phyloP scores from a whole-genome alignment of 2,113 vertebrate genomes.

The Eira barbara region DNA sequence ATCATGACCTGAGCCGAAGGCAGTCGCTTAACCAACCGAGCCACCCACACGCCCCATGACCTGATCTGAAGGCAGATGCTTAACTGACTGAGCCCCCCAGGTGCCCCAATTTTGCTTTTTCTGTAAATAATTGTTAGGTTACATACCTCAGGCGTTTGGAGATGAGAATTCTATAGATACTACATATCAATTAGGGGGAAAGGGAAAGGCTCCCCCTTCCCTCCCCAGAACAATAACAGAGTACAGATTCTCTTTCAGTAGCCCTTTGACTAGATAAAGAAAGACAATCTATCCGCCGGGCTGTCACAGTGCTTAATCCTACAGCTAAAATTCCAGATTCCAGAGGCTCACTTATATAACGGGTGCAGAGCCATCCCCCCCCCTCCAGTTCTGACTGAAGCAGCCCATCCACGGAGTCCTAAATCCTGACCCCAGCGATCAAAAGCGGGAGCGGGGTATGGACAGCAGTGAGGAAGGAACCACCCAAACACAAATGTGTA shows the following conservation, averaged over 20 bases:
- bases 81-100: not conserved
- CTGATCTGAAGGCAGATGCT: not conserved
- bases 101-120: not conserved
- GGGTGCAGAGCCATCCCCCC: not conserved
- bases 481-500: not conserved
- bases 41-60: not conserved
- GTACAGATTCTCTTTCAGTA: not conserved
- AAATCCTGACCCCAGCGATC: not conserved
- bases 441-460: not conserved
- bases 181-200: not conserved
- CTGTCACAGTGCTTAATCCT: not conserved
- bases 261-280: not conserved
- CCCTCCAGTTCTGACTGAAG: not conserved
- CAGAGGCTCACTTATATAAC: not conserved
- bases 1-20: not conserved
- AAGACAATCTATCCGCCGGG: not conserved
- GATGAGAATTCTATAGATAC: not conserved
- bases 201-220: not conserved
- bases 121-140: not conserved
- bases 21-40: not conserved
- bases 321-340: not conserved
- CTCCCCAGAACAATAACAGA: not conserved
- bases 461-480: not conserved
- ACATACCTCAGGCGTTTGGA: not conserved
- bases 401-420: not conserved